Evolutionary conservation across 2,888 invertebrate species (phyloP).

Genomic region (Troides helena): DNA sequence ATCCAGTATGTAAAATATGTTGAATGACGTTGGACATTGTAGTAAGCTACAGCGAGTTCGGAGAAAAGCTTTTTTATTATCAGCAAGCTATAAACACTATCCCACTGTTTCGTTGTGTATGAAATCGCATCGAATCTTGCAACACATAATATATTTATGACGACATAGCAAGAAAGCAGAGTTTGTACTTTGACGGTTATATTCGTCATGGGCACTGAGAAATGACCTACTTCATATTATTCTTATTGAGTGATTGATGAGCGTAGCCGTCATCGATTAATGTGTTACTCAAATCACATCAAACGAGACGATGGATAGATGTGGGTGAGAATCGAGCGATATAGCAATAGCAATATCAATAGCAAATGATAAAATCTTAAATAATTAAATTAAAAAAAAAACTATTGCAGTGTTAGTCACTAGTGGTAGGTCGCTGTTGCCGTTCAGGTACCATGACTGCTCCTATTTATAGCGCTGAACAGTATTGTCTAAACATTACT

Average conservation of each 20-base stretch:
- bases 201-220: background rate
- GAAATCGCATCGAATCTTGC: background rate
- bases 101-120: background rate
- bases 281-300: too few relatives aligned
- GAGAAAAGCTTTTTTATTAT: background rate
- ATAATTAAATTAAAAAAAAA: too few relatives aligned
- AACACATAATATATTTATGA: background rate
- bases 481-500: too few relatives aligned
- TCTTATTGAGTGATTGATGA: background rate
- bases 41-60: slow-evolving; percentile 18
- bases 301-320: too few relatives aligned
- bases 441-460: too few relatives aligned
- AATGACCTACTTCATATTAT: background rate
- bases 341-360: too few relatives aligned
- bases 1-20: slow-evolving; percentile 33
- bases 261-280: too few relatives aligned
- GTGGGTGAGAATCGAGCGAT: too few relatives aligned
- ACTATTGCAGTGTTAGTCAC: too few relatives aligned
- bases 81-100: background rate
- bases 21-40: slow-evolving; percentile 8
- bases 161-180: background rate
- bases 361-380: too few relatives aligned
- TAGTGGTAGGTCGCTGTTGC: too few relatives aligned
- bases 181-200: background rate
- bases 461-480: too few relatives aligned